Evolutionary conservation across 2,888 invertebrate genomes (phyloP).

Genomic region (Oligia latruncula): DNA sequence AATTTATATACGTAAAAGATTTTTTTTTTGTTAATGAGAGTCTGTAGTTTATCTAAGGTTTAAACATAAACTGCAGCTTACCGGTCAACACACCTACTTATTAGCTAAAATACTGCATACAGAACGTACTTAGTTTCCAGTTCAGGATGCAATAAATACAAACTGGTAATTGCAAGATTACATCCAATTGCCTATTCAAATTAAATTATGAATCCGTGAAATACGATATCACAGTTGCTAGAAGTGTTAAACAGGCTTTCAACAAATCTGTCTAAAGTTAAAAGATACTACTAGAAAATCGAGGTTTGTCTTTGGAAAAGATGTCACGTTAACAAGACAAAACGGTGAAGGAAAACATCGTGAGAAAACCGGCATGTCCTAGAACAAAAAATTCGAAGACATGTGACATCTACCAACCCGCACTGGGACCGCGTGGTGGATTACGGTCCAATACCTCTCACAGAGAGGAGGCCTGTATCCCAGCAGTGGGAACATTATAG

Average conservation of each 20-base stretch:
- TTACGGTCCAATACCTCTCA: neutral
- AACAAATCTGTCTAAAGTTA: neutral
- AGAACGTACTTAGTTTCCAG: slow-evolving; percentile 14
- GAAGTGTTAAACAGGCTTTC: neutral
- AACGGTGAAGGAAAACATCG: neutral
- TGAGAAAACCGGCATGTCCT: neutral
- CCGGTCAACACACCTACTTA: slow-evolving; percentile 40
- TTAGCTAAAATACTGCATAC: slow-evolving; percentile 36
- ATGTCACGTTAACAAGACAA: neutral
- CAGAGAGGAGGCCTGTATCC: neutral
- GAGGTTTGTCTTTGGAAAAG: neutral
- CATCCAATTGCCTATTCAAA: slow-evolving; percentile 46
- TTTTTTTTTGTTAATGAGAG: neutral
- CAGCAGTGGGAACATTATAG: neutral
- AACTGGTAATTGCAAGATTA: slow-evolving; percentile 52
- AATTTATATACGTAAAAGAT: too few relatives aligned
- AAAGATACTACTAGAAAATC: neutral
- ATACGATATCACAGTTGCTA: slow-evolving; percentile 36
- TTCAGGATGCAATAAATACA: slow-evolving; percentile 52
- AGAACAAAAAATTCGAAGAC: neutral
- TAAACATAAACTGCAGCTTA: slow-evolving; percentile 7
- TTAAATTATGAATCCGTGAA: slow-evolving; percentile 53
- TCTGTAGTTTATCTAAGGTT: neutral
- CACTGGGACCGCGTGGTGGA: neutral
- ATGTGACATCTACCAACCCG: neutral